Conservation (phyloP, 2,888 invertebrate species). For the Agrotis ipsilon region DNA sequence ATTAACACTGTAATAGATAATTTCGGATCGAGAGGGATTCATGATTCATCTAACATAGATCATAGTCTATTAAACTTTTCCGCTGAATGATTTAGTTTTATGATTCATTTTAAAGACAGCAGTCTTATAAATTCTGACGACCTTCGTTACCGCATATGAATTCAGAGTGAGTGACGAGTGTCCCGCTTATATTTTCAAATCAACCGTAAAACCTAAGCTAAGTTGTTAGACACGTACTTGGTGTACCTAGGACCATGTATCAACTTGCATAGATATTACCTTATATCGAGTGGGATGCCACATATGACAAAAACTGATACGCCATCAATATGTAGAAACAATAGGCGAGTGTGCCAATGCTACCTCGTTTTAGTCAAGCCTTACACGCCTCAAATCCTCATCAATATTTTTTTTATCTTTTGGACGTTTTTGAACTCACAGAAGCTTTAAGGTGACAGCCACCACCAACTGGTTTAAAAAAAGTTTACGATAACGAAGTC, state of each 20-base stretch:
- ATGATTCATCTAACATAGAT: slow-evolving; percentile 59
- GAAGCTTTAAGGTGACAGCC: background rate
- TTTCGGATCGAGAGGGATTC: slow-evolving; percentile 41
- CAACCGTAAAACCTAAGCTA: slow-evolving; percentile 4
- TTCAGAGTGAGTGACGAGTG: slow-evolving; percentile 34
- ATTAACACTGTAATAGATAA: slow-evolving; percentile 44
- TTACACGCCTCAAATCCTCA: background rate
- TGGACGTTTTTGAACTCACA: background rate
- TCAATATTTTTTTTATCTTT: background rate
- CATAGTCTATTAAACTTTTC: slow-evolving; percentile 57
- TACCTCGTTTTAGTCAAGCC: background rate
- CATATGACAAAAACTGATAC: background rate
- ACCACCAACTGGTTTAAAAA: too few species aligned
- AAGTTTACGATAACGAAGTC: too few species aligned
- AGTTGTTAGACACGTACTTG: slow-evolving; percentile 1
- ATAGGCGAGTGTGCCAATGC: too few species aligned
- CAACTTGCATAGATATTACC: background rate
- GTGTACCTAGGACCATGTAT: background rate
- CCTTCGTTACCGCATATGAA: slow-evolving; percentile 35
- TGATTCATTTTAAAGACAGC: slow-evolving; percentile 59
- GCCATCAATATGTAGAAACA: background rate
- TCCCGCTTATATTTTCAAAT: slow-evolving; percentile 32
- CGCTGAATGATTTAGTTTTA: slow-evolving; percentile 62
- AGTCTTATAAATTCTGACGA: slow-evolving; percentile 50
- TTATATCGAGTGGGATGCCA: slow-evolving; percentile 1